Evolutionary conservation across 2,113 vertebrate genomes (phyloP).

Genomic region (Paratilapia polleni): DNA sequence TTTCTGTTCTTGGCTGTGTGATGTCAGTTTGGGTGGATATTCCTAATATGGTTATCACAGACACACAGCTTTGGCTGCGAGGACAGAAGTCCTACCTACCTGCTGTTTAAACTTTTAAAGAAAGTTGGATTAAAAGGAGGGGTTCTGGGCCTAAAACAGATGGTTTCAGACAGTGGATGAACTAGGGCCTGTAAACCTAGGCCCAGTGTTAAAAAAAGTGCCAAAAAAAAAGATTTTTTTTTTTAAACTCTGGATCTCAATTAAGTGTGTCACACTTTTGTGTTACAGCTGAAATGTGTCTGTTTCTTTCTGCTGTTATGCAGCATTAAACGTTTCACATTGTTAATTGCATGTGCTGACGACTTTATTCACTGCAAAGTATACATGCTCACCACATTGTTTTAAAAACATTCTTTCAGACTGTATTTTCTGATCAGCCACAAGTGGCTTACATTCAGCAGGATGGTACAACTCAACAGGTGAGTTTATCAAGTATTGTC

Average conservation of each 20-base stretch:
- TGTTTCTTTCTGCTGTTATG: too few relatives aligned
- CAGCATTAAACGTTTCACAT: too few relatives aligned
- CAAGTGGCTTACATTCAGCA: slow-evolving; percentile 98
- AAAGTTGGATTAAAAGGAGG: not conserved
- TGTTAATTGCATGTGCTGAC: not conserved
- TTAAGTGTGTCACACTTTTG: too few relatives aligned
- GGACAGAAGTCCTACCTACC: not conserved
- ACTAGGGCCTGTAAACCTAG: not conserved
- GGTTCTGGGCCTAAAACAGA: not conserved
- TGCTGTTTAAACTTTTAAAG: not conserved
- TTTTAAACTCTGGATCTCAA: too few relatives aligned
- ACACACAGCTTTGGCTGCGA: not conserved
- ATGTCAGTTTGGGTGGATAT: not conserved
- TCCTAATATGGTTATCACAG: not conserved
- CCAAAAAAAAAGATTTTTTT: too few relatives aligned
- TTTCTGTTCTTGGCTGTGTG: not conserved
- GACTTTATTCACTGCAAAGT: not conserved
- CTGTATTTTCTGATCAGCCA: slow-evolving; percentile 95
- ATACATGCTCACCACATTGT: not conserved
- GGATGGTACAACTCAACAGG: slow-evolving; percentile 95
- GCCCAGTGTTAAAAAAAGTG: not conserved
- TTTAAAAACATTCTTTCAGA: slow-evolving; percentile 69
- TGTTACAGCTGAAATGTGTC: too few relatives aligned
- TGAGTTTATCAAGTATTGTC: slow-evolving; percentile 43
- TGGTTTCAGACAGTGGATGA: not conserved